Evolutionary conservation across 1,140 invertebrate genomes (phyloP).

Genomic region (Drosophila asahinai): DNA sequence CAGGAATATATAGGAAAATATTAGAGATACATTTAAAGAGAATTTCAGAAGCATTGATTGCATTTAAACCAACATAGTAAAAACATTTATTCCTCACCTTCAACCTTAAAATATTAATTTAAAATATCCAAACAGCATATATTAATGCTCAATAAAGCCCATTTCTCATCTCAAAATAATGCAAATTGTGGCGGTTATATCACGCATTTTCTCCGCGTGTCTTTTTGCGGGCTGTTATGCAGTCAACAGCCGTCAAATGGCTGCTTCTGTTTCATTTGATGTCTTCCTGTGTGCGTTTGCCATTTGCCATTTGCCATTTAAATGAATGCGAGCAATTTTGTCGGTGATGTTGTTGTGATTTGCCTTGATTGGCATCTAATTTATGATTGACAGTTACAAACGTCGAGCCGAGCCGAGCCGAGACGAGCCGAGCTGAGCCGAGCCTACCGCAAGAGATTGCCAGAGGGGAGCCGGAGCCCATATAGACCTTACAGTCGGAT

Average conservation of each 20-base stretch:
- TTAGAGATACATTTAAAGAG: too few species aligned
- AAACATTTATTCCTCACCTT: neutral
- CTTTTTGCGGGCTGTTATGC: constrained; percentile 30
- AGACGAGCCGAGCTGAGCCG: neutral
- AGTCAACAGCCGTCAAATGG: constrained; percentile 34
- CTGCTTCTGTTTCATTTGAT: constrained; percentile 38
- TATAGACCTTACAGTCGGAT: constrained; percentile 49
- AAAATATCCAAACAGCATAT: too few species aligned
- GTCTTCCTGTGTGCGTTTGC: constrained; percentile 47
- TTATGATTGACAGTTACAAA: constrained; percentile 82
- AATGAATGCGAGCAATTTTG: constrained; percentile 66
- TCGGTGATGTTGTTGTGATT: constrained; percentile 59
- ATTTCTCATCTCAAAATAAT: neutral
- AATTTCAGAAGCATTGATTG: too few species aligned
- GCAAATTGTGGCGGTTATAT: neutral
- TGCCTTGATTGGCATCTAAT: constrained; percentile 78
- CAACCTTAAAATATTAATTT: too few species aligned
- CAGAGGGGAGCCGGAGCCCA: constrained; percentile 8
- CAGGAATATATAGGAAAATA: neutral
- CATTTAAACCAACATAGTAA: too few species aligned
- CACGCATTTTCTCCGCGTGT: neutral
- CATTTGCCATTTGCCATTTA: constrained; percentile 62
- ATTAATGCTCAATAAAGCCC: too few species aligned
- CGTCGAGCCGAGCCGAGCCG: constrained; percentile 25
- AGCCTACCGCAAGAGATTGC: constrained; percentile 46